Evolutionary conservation across 37 sponge, comb jelly and placozoan species (phyloP), one percentile per base, ranked within the genome.

Genomic region (Spongilla lacustris): DNA sequence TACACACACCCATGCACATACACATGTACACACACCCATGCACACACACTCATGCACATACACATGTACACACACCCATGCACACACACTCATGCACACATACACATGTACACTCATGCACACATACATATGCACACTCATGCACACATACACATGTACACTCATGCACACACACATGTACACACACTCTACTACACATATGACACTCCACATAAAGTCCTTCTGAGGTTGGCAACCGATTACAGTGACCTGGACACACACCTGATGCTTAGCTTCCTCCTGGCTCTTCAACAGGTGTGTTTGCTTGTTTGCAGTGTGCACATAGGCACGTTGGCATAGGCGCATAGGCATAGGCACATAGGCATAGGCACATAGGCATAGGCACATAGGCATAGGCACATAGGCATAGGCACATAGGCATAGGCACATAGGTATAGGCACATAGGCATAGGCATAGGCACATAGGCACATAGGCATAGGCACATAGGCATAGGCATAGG

Each of bases 211-310:
- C 58, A 34, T 82, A 30, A 49, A 88, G 93, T 75, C 26, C 49
- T 92, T 36, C 69, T 92, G 71, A 49, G 76, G 26, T 68, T 88
- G 14, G 85, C 93, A 30, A 73, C 77, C 35, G 73, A 76, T 25
- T 33, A 50, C 17, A 30, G 77, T 34, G 22, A 36, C 4, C 33
- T 6, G 2, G 89, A 92, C 48, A 32, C 68, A 36, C 80, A 75
- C 33, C 81, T 92, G 50, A 38, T 71, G 5, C 66, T 92, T 21
- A 50, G 73, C 48, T 88, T 81, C 73, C 83, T 92, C 29, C 50
- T 92, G 49, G 80, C 93, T 19, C 74, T 88, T 0, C 77, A 70
- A 35, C 58, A 86, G 88, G 88, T 82, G 72, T 75, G 71, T 86
- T 5, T 27, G 8, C 13, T 12, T 14, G 38, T 78, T 6, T 78